Evolutionary conservation across 2,113 vertebrate species (phyloP), one percentile per base, ranked within the genome.

Genomic region (Mellivora capensis): DNA sequence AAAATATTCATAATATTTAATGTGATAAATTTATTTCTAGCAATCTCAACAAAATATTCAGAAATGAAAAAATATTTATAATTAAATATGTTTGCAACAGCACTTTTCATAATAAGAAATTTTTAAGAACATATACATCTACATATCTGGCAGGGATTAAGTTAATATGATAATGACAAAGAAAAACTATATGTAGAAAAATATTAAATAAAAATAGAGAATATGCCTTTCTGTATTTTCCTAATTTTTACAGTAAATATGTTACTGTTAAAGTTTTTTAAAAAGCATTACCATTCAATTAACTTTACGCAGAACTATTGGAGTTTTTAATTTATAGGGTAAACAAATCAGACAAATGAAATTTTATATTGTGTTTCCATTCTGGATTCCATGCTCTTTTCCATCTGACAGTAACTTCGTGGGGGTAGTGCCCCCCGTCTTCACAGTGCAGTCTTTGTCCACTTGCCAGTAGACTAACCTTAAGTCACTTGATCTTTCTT

Each of bases 1-100:
- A 72, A 95, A 79, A 88, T 94, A 82, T 82, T 93, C 59, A 49
- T 77, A 52, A 93, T 90, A 10, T 84, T 94, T 87, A 94, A 39
- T 81, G 25, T 85, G 54, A 15, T 15, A 82, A 31, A 47, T 94
- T 93, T 94, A 72, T 93, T 97, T 94, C 44, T 88, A 81, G 39
- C 39, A n/a, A 31, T 91, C 6, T 18, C 0, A 8, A 49, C 9
- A 21, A 89, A 91, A 61, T 86, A 23, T 61, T 71, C 71, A 94
- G 59, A 96, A 94, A 87, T 82, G 13, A 84, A 76, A 80, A 37
- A 87, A 44, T 31, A 82, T 83, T 72, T 90, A 21, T 80, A 67
- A 4, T 77, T 37, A 88, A 93, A 81, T 93, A 20, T 77, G 18
- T 95, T 76, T 34, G 23, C 25, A 87, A 57, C 37, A 94, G 39